Conservation (phyloP, 2,113 vertebrate genomes). For the Neodontobutis hainanensis region DNA sequence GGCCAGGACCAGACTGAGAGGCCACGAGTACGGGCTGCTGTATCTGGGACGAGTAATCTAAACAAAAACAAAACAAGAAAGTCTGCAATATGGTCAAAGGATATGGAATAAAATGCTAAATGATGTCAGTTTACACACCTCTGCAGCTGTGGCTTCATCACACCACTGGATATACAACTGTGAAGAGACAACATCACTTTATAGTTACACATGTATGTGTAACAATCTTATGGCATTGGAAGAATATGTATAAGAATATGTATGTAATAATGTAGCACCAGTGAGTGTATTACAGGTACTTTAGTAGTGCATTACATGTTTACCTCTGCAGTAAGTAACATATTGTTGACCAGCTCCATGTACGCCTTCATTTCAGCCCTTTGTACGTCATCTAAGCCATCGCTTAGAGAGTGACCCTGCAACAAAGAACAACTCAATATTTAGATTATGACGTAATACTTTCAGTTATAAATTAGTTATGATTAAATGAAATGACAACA, state of each 20-base stretch:
- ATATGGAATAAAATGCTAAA: background rate
- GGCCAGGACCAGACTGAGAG: slow-evolving; percentile 81
- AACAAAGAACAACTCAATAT: background rate
- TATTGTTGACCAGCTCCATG: slow-evolving; percentile 92
- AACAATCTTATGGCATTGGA: background rate
- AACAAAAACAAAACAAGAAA: background rate
- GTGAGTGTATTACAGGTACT: background rate
- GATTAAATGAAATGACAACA: background rate
- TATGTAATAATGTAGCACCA: background rate
- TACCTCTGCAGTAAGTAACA: slow-evolving; percentile 96
- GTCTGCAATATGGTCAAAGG: background rate
- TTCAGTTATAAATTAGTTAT: no score
- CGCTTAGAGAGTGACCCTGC: slow-evolving; percentile 94
- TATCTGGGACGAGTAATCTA: slow-evolving; percentile 80
- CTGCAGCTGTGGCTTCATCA: slow-evolving; percentile 90
- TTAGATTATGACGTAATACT: no score
- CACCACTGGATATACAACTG: slow-evolving; percentile 98
- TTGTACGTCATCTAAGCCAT: slow-evolving; percentile 92
- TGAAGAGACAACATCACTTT: slow-evolving; percentile 15
- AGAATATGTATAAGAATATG: no score
- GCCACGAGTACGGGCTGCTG: slow-evolving; percentile 82
- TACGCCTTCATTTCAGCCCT: slow-evolving; percentile 99
- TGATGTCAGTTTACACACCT: slow-evolving; percentile 71
- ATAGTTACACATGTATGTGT: no score
- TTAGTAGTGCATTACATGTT: slow-evolving; percentile 11